These are phyloP conservation scores for Takifugu rubripes DNA, from an alignment of 2,797 vertebrate genomes.

Conservation along the genomic window DNA sequence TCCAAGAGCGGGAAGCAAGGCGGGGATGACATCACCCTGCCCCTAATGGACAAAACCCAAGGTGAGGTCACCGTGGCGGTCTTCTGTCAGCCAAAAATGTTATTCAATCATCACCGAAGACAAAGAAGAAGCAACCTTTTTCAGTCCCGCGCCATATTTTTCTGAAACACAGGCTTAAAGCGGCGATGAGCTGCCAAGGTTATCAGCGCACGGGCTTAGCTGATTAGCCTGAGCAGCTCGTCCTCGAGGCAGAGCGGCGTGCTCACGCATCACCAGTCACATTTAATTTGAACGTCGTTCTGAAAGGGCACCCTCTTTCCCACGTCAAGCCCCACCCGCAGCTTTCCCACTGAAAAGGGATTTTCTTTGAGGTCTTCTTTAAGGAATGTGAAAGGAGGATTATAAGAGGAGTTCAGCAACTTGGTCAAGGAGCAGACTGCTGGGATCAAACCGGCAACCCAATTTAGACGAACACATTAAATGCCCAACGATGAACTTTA, in stretches of 20 bases:
- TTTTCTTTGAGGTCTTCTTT: conserved; percentile 9
- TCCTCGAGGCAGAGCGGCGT: conserved; percentile 44
- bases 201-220: conserved; percentile 48
- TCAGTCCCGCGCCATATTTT: conserved; percentile 22
- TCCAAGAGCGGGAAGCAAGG: conserved; percentile 83
- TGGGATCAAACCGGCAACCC: too few relatives aligned
- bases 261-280: conserved; percentile 55
- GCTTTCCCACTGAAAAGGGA: conserved; percentile 16
- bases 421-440: too few relatives aligned
- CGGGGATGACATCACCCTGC: conserved; percentile 94
- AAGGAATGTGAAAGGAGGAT: conserved; percentile 16
- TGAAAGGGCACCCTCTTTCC: conserved; percentile 31
- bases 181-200: conserved; percentile 51
- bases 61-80: conserved; percentile 70
- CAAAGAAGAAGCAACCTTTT: conserved; percentile 34
- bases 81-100: conserved; percentile 27
- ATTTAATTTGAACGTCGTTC: conserved; percentile 41
- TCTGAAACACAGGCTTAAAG: conserved; percentile 40
- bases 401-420: too few relatives aligned
- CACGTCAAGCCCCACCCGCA: conserved; percentile 32
- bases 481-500: too few relatives aligned
- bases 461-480: too few relatives aligned
- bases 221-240: conserved; percentile 49
- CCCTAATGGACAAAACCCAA: conserved; percentile 94
- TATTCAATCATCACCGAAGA: conserved; percentile 34